Evolutionary conservation across 2,113 vertebrate species (phyloP), one percentile per base, ranked within the genome.

Genomic region (Cromileptes altivelis): DNA sequence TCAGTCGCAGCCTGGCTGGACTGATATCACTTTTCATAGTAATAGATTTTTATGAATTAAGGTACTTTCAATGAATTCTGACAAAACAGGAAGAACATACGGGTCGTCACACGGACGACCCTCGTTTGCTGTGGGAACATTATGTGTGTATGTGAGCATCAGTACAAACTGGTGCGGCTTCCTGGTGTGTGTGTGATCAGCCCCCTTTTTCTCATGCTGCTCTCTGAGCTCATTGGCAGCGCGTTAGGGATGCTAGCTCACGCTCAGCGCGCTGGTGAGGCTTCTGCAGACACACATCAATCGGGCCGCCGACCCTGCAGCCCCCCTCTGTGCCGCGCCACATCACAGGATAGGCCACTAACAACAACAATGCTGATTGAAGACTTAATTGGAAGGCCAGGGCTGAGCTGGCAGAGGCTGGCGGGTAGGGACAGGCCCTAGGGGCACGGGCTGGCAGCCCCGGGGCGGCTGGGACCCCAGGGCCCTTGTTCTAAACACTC

Each of bases 371-470:
- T 88, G 89, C 92, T 82, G 92, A 93, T 92, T 94, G 91, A 94
- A 90, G 87, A 91, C 92, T 94, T 95, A 94, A 95, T 95, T 95
- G 94, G 94, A 93, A 82, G 88, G 76, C 91, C 89, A 85, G 91
- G 85, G 87, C 92, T 85, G 81, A 93, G 89, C 56, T 82, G 91
- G 86, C 89, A 89, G 79, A 91, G 91, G 87, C 91, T 90, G 90
- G 65, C 68, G 85, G 75, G 85, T 58, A 78, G 75, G 81, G 71
- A 78, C 71, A 63, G 81, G 61, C 75, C 82, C 62, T 25, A 71
- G 84, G 90, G 88, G 80, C 91, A 88, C 67, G 56, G 88, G 76
- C 85, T 84, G 88, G 76, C 78, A 86, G 82, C 40, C 65, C 78
- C 2, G 10, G 63, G 74, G 82, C 30, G 19, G 27, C 81, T 72